Conservation (phyloP, 2,113 vertebrate species). For the Aptenodytes forsteri region DNA sequence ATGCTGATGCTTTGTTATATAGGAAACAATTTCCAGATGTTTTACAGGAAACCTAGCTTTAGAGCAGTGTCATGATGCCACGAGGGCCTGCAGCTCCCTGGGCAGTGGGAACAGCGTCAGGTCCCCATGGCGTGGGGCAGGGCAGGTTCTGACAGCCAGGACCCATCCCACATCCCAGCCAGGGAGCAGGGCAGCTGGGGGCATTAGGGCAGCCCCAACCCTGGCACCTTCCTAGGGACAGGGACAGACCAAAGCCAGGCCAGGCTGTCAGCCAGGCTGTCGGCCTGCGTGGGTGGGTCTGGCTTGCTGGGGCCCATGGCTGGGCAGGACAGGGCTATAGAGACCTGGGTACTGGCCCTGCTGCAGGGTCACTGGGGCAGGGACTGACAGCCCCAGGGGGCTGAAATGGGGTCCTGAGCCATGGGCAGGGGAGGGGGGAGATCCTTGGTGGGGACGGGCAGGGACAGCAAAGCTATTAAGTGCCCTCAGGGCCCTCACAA, state of each 20-base stretch:
- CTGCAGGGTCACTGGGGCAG: fast-evolving
- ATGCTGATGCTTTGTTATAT: not conserved
- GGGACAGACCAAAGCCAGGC: not conserved
- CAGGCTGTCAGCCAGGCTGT: too few species aligned
- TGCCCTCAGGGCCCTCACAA: not conserved
- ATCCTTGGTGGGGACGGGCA: fast-evolving
- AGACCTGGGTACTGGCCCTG: not conserved
- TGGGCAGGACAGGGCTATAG: fast-evolving
- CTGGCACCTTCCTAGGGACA: not conserved
- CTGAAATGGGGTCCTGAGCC: not conserved
- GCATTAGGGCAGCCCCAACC: fast-evolving
- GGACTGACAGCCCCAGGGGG: not conserved
- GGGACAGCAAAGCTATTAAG: not conserved
- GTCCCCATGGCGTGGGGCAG: fast-evolving
- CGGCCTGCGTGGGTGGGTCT: fast-evolving
- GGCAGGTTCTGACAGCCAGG: not conserved
- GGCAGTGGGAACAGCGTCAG: fast-evolving
- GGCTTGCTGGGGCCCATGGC: fast-evolving
- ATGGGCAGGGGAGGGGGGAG: fast-evolving
- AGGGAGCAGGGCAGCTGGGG: not conserved
- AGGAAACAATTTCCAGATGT: not conserved
- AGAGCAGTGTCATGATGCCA: not conserved
- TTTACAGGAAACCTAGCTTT: not conserved
- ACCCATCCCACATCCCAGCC: fast-evolving
- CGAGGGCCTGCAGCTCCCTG: not conserved